Percentiles rank a stretch among this genome's conserved stretches.
phyloP scores from a whole-genome alignment of 2,113 vertebrate species.

The Stegostoma tigrinum region DNA sequence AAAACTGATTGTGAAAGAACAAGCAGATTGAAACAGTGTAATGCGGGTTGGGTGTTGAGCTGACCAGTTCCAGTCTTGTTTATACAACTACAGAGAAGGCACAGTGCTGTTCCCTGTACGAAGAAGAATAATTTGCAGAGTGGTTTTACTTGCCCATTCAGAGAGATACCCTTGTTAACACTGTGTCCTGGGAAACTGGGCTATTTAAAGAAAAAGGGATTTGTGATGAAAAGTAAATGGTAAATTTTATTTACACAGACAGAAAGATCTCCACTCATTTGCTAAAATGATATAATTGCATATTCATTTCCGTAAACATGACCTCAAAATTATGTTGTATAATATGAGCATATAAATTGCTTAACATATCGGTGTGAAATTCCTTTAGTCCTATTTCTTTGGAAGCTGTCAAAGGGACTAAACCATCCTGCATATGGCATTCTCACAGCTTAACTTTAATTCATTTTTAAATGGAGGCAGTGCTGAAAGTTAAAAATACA shows the following conservation, averaged over 20 bases:
- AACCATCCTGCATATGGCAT: neutral
- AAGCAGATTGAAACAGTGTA: neutral
- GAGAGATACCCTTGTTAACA: neutral
- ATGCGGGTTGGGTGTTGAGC: too few relatives aligned
- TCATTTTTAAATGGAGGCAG: neutral
- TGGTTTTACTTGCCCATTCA: neutral
- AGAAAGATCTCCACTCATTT: neutral
- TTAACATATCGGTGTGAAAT: neutral
- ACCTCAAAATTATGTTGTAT: neutral
- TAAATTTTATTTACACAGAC: neutral
- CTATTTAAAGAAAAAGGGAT: neutral
- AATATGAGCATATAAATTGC: neutral
- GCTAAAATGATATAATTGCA: conserved; percentile 1
- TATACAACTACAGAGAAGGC: neutral
- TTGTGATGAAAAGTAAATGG: neutral
- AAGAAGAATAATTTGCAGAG: neutral
- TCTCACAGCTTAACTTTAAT: neutral
- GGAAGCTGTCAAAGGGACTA: neutral
- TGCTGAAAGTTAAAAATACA: neutral
- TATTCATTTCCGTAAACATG: neutral
- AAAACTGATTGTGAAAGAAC: neutral
- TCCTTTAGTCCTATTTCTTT: neutral
- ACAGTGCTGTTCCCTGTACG: neutral
- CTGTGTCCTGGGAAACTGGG: neutral
- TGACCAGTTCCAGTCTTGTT: neutral